Percentiles rank a stretch among this genome's conserved stretches.
Evolutionary conservation across 2,888 invertebrate species (phyloP).

Genomic region (Galerucella calmariensis): DNA sequence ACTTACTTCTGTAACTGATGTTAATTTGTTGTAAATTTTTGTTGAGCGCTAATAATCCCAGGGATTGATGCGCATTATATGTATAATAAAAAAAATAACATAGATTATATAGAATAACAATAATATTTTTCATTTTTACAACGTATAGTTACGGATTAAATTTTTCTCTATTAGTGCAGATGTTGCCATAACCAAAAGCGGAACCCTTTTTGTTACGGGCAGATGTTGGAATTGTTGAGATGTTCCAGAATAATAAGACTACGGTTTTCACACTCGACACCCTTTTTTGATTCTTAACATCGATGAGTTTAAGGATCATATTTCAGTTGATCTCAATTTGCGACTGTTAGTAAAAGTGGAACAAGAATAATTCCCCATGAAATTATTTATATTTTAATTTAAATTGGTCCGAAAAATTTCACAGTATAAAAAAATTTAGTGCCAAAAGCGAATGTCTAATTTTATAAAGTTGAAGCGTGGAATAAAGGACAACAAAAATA

Average conservation of each 20-base stretch:
- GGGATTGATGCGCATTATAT: too few relatives aligned
- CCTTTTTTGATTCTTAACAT: slow-evolving; percentile 14
- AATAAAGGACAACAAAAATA: too few relatives aligned
- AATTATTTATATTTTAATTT: slow-evolving; percentile 12
- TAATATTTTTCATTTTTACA: too few relatives aligned
- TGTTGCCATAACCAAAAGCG: slow-evolving; percentile 12
- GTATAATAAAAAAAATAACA: too few relatives aligned
- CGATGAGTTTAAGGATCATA: slow-evolving; percentile 23
- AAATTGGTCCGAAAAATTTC: not conserved
- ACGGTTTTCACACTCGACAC: slow-evolving; percentile 14
- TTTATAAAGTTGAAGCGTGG: too few relatives aligned
- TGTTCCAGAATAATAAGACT: slow-evolving; percentile 21
- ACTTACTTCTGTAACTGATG: too few relatives aligned
- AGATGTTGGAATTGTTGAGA: slow-evolving; percentile 33
- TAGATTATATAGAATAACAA: too few relatives aligned
- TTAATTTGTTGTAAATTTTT: too few relatives aligned
- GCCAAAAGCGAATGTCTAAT: too few relatives aligned
- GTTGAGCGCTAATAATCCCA: too few relatives aligned
- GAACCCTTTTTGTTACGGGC: slow-evolving; percentile 37
- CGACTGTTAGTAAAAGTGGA: slow-evolving; percentile 19
- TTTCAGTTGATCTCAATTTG: slow-evolving; percentile 21
- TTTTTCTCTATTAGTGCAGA: not conserved
- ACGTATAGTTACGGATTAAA: not conserved
- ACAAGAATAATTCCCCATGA: slow-evolving; percentile 19
- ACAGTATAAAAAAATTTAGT: not conserved